These are phyloP conservation scores for Flexamia atlantica DNA, from an alignment of 2,888 invertebrate species.

Conservation along the genomic window DNA sequence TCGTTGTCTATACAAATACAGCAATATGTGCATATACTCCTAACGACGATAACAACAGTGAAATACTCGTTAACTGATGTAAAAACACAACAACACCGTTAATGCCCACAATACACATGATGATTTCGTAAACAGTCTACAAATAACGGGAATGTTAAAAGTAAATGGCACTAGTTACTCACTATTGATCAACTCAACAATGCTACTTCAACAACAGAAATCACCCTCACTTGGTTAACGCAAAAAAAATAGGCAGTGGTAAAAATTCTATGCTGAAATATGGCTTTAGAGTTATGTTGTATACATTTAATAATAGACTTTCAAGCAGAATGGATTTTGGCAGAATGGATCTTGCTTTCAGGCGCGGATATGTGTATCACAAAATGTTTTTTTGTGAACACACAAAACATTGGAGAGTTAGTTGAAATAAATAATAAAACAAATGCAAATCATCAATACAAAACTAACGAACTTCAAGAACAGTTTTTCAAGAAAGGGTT, in stretches of 20 bases:
- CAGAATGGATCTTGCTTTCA: no score
- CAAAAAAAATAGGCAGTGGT: conserved; percentile 11
- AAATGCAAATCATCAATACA: no score
- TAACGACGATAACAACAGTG: conserved; percentile 54
- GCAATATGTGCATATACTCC: conserved; percentile 50
- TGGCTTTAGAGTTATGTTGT: conserved; percentile 10
- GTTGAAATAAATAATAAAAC: no score
- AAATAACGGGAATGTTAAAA: not conserved
- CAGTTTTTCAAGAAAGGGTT: no score
- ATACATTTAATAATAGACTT: conserved; percentile 17
- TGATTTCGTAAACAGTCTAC: not conserved
- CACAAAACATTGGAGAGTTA: no score
- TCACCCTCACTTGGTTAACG: not conserved
- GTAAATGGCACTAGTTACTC: not conserved
- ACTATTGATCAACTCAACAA: not conserved
- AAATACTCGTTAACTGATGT: conserved; percentile 8
- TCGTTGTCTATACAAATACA: conserved; percentile 57
- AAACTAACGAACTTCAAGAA: no score
- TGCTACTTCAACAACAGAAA: not conserved
- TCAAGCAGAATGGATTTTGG: conserved; percentile 2
- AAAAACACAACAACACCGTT: conserved; percentile 35
- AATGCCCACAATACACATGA: not conserved
- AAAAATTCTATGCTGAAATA: not conserved
- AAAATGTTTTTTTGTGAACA: no score
- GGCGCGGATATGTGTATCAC: no score